Conservation (phyloP, 2,888 invertebrate genomes). For the Nowickia ferox region DNA sequence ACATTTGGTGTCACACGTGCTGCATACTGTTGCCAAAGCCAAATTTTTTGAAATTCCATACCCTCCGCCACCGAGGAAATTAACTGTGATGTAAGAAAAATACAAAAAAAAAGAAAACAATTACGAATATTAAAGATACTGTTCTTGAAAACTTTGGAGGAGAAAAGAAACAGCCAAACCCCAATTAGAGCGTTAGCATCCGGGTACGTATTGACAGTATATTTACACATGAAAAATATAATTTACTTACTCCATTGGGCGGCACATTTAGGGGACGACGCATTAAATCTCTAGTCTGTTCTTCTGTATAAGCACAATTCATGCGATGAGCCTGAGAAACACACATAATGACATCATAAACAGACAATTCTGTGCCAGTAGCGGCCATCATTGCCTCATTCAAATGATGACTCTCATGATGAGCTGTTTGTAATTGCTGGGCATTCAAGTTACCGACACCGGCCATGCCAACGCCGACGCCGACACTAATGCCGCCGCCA, state of each 20-base stretch:
- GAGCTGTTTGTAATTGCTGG: constrained; percentile 63
- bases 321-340: constrained; percentile 93
- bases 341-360: constrained; percentile 91
- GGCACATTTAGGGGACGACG: constrained; percentile 88
- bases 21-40: constrained; percentile 95
- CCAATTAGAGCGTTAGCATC: constrained; percentile 7
- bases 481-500: constrained; percentile 73
- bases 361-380: constrained; percentile 85
- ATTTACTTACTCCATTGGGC: constrained; percentile 82
- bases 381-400: constrained; percentile 66
- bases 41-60: constrained; percentile 89
- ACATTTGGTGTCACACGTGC: constrained; percentile 94
- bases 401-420: constrained; percentile 72
- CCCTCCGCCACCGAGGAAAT: constrained; percentile 86
- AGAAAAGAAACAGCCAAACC: background rate
- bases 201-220: too few relatives aligned
- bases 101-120: background rate
- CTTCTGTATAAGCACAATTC: constrained; percentile 94
- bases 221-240: too few relatives aligned
- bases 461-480: constrained; percentile 75
- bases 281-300: constrained; percentile 88
- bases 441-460: constrained; percentile 64
- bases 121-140: constrained; percentile 7
- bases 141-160: background rate
- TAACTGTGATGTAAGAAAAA: constrained; percentile 43